phyloP scores from a whole-genome alignment of 2,797 vertebrate species.

The Carduelis carduelis region DNA sequence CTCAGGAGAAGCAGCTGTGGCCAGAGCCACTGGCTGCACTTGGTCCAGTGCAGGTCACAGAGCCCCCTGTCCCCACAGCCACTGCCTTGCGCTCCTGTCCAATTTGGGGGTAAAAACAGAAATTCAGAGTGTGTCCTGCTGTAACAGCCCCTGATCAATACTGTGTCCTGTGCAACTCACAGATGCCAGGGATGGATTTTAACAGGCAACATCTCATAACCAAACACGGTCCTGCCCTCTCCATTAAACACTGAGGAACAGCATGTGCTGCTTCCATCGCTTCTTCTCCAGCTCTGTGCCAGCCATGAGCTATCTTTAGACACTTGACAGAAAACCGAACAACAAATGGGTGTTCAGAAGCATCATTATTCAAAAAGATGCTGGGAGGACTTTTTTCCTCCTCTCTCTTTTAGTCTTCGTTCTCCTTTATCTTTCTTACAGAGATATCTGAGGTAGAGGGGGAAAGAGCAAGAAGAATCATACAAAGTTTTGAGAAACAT shows the following conservation, averaged over 20 bases:
- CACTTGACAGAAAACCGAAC: not conserved
- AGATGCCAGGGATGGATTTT: not conserved
- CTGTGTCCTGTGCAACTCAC: not conserved
- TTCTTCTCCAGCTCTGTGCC: not conserved
- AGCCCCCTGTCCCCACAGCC: not conserved
- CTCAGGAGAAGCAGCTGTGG: not conserved
- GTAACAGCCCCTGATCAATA: not conserved
- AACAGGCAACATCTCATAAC: not conserved
- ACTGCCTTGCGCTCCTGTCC: not conserved
- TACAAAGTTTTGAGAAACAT: not conserved
- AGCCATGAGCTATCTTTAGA: not conserved
- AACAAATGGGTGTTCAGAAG: not conserved
- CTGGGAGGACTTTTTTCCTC: not conserved
- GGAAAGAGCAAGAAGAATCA: not conserved
- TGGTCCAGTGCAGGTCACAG: not conserved
- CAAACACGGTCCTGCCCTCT: not conserved
- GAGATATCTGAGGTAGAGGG: not conserved
- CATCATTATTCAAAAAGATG: not conserved
- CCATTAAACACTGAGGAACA: not conserved
- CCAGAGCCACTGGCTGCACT: not conserved
- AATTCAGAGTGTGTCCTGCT: rapidly evolving
- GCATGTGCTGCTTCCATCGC: not conserved
- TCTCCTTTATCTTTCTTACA: not conserved
- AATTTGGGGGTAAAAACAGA: not conserved
- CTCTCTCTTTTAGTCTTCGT: not conserved